Percentiles rank a stretch among this genome's conserved stretches.
Evolutionary conservation across 2,797 vertebrate species (phyloP).

Genomic region (Scyliorhinus canicula): DNA sequence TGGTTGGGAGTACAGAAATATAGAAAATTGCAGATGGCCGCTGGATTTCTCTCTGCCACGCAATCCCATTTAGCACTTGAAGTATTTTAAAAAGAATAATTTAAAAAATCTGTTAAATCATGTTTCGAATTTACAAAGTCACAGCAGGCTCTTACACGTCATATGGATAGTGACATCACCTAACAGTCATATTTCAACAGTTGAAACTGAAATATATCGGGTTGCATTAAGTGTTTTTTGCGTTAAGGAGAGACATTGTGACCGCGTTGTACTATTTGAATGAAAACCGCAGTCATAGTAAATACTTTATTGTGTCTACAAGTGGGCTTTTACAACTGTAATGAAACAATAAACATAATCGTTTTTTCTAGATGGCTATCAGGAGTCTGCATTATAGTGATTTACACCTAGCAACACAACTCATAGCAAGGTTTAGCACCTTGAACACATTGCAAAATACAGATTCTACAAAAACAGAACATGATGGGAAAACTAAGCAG

Average conservation of each 20-base stretch:
- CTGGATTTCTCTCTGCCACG: neutral
- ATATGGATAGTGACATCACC: neutral
- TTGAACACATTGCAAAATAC: neutral
- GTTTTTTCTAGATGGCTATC: neutral
- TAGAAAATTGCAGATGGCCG: neutral
- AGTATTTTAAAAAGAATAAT: neutral
- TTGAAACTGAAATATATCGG: neutral
- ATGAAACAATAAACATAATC: neutral
- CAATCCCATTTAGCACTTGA: neutral
- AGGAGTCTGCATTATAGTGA: neutral
- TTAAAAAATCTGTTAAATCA: neutral
- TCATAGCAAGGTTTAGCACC: neutral
- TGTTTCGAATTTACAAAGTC: neutral
- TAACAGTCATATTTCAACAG: neutral
- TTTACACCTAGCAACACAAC: neutral
- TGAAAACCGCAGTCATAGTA: neutral
- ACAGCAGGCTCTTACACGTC: neutral
- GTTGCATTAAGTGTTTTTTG: neutral
- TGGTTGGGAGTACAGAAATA: neutral
- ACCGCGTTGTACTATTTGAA: neutral
- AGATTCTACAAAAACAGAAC: neutral
- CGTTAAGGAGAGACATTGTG: neutral
- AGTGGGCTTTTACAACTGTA: neutral
- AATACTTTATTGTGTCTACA: neutral
- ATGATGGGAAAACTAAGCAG: neutral